Percentiles rank a stretch among this genome's conserved stretches.
phyloP scores from a whole-genome alignment of 2,797 vertebrate genomes.

The Babyrousa celebensis region DNA sequence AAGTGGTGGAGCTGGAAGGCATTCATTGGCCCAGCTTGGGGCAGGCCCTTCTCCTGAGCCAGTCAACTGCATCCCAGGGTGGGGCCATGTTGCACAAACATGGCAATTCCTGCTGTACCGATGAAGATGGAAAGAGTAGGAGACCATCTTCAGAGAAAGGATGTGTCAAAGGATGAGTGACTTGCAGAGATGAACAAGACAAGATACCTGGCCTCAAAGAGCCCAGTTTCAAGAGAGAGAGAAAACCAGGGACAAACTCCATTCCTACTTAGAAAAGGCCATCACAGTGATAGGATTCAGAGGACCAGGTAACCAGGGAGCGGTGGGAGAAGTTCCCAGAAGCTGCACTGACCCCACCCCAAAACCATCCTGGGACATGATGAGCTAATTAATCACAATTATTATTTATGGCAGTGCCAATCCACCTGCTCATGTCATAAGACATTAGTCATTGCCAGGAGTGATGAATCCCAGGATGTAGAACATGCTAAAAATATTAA shows the following conservation, averaged over 20 bases:
- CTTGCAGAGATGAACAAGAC: too few species aligned
- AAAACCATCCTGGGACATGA: slow-evolving; percentile 54
- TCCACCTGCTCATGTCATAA: slow-evolving; percentile 67
- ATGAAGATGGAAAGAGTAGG: neutral
- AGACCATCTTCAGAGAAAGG: neutral
- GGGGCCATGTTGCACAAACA: neutral
- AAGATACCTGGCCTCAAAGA: neutral
- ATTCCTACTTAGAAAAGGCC: neutral
- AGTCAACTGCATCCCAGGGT: neutral
- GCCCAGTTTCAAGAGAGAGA: neutral
- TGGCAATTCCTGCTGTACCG: rapidly evolving
- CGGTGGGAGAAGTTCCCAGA: neutral
- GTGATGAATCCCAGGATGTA: slow-evolving; percentile 88
- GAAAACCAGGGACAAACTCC: neutral
- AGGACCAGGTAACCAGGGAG: neutral
- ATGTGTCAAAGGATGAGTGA: neutral
- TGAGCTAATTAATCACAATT: slow-evolving; percentile 78
- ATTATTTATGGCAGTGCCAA: slow-evolving; percentile 67
- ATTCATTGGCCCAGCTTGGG: neutral
- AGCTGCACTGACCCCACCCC: neutral
- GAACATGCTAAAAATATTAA: slow-evolving; percentile 91
- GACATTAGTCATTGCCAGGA: slow-evolving; percentile 81
- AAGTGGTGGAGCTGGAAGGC: neutral
- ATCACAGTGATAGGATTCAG: rapidly evolving
- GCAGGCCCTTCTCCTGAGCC: rapidly evolving